These are phyloP conservation scores for Sepiola atlantica DNA, from an alignment of 2,888 invertebrate genomes.

Conservation along the genomic window DNA sequence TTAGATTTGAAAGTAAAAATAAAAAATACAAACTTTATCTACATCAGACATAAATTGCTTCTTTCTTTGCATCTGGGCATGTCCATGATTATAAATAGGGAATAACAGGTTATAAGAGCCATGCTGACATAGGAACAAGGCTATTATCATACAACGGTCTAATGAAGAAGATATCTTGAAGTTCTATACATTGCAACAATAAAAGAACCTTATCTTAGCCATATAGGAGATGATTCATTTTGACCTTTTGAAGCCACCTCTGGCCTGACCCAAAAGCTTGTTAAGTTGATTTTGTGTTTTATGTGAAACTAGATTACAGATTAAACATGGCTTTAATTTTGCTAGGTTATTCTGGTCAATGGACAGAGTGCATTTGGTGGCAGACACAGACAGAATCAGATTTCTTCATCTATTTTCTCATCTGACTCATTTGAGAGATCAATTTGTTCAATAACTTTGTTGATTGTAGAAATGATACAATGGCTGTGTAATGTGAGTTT, in stretches of 20 bases:
- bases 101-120: too few relatives aligned
- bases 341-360: not conserved
- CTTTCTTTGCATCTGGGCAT: too few relatives aligned
- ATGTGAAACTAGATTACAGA: not conserved
- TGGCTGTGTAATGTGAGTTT: too few relatives aligned
- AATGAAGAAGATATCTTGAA: too few relatives aligned
- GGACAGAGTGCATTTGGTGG: not conserved
- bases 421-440: not conserved
- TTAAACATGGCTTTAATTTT: not conserved
- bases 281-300: not conserved
- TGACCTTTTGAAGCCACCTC: not conserved
- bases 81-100: too few relatives aligned
- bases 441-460: not conserved
- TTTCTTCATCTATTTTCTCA: constrained; percentile 5
- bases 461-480: too few relatives aligned
- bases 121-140: too few relatives aligned
- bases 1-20: too few relatives aligned
- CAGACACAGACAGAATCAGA: not conserved
- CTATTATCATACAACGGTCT: too few relatives aligned
- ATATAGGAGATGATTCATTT: not conserved
- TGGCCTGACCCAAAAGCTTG: not conserved
- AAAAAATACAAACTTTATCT: too few relatives aligned
- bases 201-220: not conserved
- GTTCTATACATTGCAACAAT: not conserved
- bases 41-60: too few relatives aligned